Base-by-base conservation (phyloP, 2,797 vertebrate genomes). In the Gadopsis bispinosus region DNA sequence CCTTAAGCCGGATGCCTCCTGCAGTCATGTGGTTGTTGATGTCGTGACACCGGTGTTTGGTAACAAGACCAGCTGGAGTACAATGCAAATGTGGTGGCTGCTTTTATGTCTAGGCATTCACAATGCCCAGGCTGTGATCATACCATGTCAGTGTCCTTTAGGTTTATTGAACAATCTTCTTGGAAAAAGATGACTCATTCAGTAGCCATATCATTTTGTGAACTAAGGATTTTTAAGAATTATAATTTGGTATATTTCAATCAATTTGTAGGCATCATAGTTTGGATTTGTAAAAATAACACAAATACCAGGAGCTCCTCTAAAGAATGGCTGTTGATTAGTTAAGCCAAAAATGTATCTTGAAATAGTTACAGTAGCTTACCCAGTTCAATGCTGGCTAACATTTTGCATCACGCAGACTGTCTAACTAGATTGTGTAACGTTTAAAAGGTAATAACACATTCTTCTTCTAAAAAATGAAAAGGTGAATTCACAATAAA, bases 41-140 rank as follows among this genome's bases (percentile, higher is more conserved):
- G 79, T 68, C 81, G 59, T 78, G 83, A 85, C 76, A 73, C 19
- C 0, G 4, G 43, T 59, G 59, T 83, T 65, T 58, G 70, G 48
- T 80, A 78, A 83, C 73, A n/a, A 76, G 59, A 74, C 51, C 75
- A 83, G 69, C 81, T 81, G 81, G 66, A 71, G 62, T 12, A 19
- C 11, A 22, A 93, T 90, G 90, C 90, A 93, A 92, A 93, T 93
- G 17, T 75, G 45, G 55, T 72, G 80, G 85, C 47, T 56, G 64
- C 78, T 86, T 75, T 81, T 59, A 65, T 80, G 70, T 74, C 62
- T 68, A 51, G 73, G 65, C 56, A 62, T 73, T 82, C 54, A 41
- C 79, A 56, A 33, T 45, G 64, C 16, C 56, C 50, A 6, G 68
- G 61, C 61, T 69, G 50, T 39, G 41, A 65, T 73, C 4, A 20